phyloP scores from a whole-genome alignment of 2,113 vertebrate species.

The Nesogale talazaci region DNA sequence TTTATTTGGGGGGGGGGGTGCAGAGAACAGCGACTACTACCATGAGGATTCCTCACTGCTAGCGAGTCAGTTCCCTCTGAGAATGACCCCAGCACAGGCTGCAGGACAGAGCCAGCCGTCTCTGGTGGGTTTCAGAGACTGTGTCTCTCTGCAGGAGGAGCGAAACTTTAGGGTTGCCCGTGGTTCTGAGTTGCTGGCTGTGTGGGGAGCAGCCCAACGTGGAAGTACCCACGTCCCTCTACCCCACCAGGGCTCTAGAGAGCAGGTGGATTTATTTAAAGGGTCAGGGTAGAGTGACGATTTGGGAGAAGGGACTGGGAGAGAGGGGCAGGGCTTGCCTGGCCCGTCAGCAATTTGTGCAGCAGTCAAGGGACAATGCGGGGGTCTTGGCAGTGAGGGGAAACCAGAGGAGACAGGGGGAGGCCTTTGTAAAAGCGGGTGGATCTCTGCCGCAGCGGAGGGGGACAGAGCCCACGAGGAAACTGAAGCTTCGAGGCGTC shows the following conservation, averaged over 20 bases:
- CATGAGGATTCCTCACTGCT: too few relatives aligned
- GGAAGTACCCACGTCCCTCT: too few relatives aligned
- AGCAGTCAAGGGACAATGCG: background rate
- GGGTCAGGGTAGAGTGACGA: background rate
- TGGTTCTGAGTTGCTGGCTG: too few relatives aligned
- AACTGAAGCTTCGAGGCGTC: constrained; percentile 41
- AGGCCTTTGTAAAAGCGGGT: background rate
- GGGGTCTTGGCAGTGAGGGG: too few relatives aligned
- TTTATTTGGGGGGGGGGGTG: background rate
- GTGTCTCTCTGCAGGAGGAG: too few relatives aligned
- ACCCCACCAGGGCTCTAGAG: too few relatives aligned
- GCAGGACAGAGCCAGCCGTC: too few relatives aligned
- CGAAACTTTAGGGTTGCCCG: too few relatives aligned
- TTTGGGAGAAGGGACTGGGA: background rate
- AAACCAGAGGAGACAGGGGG: background rate
- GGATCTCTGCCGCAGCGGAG: background rate
- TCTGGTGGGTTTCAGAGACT: too few relatives aligned
- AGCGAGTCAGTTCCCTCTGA: too few relatives aligned
- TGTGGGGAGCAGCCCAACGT: too few relatives aligned
- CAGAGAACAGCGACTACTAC: background rate
- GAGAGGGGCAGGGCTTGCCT: background rate
- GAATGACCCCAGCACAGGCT: too few relatives aligned
- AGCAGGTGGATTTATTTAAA: background rate
- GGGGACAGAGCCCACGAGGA: background rate
- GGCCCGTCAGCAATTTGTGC: background rate